A percentile compares a stretch with the other conserved stretches of the same genome.
phyloP scores from a whole-genome alignment of 2,888 invertebrate genomes.

The Cheilosia vernalis region DNA sequence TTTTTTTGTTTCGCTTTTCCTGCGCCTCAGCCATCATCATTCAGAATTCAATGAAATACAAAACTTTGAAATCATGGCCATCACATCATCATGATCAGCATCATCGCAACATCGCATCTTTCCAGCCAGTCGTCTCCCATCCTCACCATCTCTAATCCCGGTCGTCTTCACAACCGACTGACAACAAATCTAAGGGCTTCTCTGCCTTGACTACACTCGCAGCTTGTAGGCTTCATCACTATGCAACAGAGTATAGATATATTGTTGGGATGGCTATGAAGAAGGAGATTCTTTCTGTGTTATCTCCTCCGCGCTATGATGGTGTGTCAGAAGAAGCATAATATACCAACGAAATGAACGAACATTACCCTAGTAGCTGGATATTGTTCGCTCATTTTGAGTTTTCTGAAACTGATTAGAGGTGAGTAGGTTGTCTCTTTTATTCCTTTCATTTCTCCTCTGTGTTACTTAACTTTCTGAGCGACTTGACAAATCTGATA shows the following conservation, averaged over 20 bases:
- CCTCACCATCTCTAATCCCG: not conserved
- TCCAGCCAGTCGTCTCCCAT: not conserved
- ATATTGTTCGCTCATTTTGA: conserved; percentile 1
- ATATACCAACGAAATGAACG: not conserved
- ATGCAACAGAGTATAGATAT: conserved; percentile 9
- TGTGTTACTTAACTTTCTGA: conserved; percentile 11
- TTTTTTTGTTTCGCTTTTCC: conserved; percentile 7
- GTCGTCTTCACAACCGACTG: conserved; percentile 46
- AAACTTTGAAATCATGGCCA: conserved; percentile 47
- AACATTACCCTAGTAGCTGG: not conserved
- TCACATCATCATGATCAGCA: conserved; percentile 31
- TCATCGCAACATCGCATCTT: conserved; percentile 11
- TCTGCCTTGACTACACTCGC: conserved; percentile 5
- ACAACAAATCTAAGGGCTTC: conserved; percentile 41
- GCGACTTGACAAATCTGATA: conserved; percentile 5
- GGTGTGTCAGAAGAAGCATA: not conserved
- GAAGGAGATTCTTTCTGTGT: conserved; percentile 16
- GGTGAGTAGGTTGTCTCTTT: conserved; percentile 27
- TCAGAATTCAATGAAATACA: conserved; percentile 60
- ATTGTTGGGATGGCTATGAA: not conserved
- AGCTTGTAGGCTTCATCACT: conserved; percentile 14
- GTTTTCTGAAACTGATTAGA: conserved; percentile 26
- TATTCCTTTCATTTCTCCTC: conserved; percentile 4
- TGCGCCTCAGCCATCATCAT: conserved; percentile 36
- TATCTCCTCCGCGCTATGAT: conserved; percentile 14